A percentile compares a stretch with the other conserved stretches of the same genome.
phyloP scores from a whole-genome alignment of 1,140 invertebrate genomes.

The Heliconius melpomene region DNA sequence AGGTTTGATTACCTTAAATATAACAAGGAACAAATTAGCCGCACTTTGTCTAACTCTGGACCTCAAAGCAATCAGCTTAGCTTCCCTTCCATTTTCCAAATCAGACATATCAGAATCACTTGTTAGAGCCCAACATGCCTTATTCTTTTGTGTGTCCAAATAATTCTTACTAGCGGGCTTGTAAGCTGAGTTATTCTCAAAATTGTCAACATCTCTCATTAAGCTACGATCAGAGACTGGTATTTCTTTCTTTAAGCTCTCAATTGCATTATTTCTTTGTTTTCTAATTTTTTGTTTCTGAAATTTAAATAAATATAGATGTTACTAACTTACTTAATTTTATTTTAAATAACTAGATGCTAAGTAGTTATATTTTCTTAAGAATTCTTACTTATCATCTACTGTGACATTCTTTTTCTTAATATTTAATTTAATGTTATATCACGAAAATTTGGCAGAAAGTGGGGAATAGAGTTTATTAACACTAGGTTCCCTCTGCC shows the following conservation, averaged over 20 bases:
- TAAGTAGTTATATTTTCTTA: too few relatives aligned
- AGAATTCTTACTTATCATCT: too few relatives aligned
- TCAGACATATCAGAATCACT: conserved; percentile 80
- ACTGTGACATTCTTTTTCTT: too few relatives aligned
- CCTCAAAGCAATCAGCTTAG: conserved; percentile 69
- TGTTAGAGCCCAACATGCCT: conserved; percentile 59
- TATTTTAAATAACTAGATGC: too few relatives aligned
- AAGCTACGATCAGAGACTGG: conserved; percentile 70
- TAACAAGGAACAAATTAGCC: conserved; percentile 72
- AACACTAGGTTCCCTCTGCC: too few relatives aligned
- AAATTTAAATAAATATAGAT: conserved; percentile 31
- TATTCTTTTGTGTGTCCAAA: conserved; percentile 60
- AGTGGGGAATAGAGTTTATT: too few relatives aligned
- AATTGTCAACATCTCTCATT: conserved; percentile 69
- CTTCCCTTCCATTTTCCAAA: conserved; percentile 67
- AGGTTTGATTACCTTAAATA: conserved; percentile 66
- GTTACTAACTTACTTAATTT: too few relatives aligned
- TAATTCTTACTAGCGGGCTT: conserved; percentile 64
- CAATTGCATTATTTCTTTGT: conserved; percentile 73
- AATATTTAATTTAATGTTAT: too few relatives aligned
- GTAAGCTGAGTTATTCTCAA: conserved; percentile 68
- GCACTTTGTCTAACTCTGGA: conserved; percentile 75
- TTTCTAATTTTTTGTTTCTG: conserved; percentile 76
- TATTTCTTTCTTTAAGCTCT: conserved; percentile 73
- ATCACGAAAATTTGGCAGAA: too few relatives aligned